phyloP scores from a whole-genome alignment of 2,888 invertebrate species.

The Trichopoda pennipes region DNA sequence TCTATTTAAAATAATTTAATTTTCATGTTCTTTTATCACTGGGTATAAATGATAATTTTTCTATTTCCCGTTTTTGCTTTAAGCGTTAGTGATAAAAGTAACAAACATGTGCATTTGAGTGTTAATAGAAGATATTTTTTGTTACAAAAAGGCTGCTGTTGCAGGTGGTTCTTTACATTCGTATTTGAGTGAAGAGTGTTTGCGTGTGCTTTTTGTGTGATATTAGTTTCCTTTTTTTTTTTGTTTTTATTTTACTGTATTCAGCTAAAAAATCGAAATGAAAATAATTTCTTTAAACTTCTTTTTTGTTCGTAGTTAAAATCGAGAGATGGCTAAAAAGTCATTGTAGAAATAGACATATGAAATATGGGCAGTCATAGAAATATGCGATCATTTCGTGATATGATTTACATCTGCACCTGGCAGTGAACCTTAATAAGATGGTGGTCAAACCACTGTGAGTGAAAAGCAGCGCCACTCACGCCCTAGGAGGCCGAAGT shows the following conservation, averaged over 20 bases:
- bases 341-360: too few relatives aligned
- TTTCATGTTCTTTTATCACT: background rate
- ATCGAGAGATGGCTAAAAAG: too few relatives aligned
- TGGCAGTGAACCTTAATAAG: too few relatives aligned
- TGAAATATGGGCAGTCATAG: too few relatives aligned
- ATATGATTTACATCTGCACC: too few relatives aligned
- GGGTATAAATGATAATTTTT: background rate
- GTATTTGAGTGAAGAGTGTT: background rate
- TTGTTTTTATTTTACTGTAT: slow-evolving; percentile 7
- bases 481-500: too few relatives aligned
- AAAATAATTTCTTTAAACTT: background rate
- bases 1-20: background rate
- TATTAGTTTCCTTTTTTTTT: background rate
- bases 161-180: background rate
- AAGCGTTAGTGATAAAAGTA: background rate
- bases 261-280: background rate
- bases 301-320: too few relatives aligned
- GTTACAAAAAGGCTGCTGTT: slow-evolving; percentile 12
- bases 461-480: too few relatives aligned
- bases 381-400: too few relatives aligned
- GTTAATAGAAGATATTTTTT: slow-evolving; percentile 13
- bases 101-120: slow-evolving; percentile 15
- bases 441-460: too few relatives aligned
- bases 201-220: background rate
- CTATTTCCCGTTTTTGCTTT: background rate